Evolutionary conservation across 2,797 vertebrate genomes (phyloP).

Genomic region (Columba guinea): DNA sequence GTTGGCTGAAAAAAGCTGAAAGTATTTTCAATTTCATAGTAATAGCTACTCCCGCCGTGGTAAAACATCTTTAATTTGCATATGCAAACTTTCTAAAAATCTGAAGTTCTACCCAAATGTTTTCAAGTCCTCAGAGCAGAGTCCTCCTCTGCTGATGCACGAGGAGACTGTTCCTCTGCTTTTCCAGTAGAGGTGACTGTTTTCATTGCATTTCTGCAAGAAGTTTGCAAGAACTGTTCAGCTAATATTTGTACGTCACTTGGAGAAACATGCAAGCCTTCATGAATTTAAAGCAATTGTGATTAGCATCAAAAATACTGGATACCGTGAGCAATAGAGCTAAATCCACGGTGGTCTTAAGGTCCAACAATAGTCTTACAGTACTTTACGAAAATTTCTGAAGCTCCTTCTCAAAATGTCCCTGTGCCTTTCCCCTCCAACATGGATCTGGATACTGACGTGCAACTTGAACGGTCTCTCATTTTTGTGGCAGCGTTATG

Average conservation of each 20-base stretch:
- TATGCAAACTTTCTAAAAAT: not conserved
- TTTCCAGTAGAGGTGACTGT: not conserved
- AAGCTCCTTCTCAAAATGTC: not conserved
- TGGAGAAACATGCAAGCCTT: not conserved
- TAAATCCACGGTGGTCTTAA: accelerated
- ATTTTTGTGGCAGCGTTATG: accelerated
- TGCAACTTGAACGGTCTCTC: accelerated
- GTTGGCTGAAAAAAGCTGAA: not conserved
- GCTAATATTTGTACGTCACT: not conserved
- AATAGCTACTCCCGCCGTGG: not conserved
- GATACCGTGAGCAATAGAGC: not conserved
- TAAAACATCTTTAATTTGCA: not conserved
- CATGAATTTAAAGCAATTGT: not conserved
- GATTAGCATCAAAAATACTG: not conserved
- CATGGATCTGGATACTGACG: accelerated
- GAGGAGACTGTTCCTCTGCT: not conserved
- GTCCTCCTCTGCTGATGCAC: conserved; percentile 32
- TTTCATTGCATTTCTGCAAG: not conserved
- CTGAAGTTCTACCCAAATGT: not conserved
- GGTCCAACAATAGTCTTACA: accelerated
- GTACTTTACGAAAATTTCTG: not conserved
- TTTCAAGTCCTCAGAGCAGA: conserved; percentile 14
- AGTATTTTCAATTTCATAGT: not conserved
- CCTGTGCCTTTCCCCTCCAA: not conserved
- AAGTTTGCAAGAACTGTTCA: not conserved